A percentile compares a stretch with the other conserved stretches of the same genome.
phyloP scores from a whole-genome alignment of 2,888 invertebrate species.

The Sesamia inferens region DNA sequence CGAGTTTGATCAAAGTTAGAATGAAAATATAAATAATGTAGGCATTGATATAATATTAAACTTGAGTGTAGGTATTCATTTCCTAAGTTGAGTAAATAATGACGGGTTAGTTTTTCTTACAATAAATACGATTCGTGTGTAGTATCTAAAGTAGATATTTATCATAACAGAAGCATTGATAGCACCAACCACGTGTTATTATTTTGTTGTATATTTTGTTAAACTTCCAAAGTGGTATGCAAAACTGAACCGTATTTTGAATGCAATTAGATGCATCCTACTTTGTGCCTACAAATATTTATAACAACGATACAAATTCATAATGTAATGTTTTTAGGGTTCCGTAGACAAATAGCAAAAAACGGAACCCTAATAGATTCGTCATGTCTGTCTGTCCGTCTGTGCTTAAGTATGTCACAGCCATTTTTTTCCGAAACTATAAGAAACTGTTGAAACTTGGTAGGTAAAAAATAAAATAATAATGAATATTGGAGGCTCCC shows the following conservation, averaged over 20 bases:
- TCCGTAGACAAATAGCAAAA: too few species aligned
- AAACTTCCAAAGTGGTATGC: background rate
- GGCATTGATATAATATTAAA: too few species aligned
- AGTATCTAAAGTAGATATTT: background rate
- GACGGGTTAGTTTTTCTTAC: background rate
- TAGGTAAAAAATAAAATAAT: too few species aligned
- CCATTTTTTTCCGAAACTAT: too few species aligned
- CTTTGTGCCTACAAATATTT: background rate
- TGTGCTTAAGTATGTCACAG: too few species aligned
- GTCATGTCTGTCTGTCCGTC: too few species aligned
- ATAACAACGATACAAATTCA: background rate
- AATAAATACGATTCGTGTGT: background rate
- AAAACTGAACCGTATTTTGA: slow-evolving; percentile 9
- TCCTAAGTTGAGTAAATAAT: background rate
- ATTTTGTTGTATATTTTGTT: background rate
- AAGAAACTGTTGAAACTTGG: too few species aligned
- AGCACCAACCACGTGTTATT: slow-evolving; percentile 10
- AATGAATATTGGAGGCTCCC: too few species aligned
- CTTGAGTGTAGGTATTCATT: background rate
- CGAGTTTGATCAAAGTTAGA: slow-evolving; percentile 19
- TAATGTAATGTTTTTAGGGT: background rate
- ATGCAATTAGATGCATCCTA: background rate
- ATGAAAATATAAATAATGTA: background rate
- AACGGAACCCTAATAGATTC: too few species aligned
- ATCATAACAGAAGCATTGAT: too few species aligned